Conservation (phyloP, 1,140 invertebrate genomes). For the Lasioglossum baleicum region DNA sequence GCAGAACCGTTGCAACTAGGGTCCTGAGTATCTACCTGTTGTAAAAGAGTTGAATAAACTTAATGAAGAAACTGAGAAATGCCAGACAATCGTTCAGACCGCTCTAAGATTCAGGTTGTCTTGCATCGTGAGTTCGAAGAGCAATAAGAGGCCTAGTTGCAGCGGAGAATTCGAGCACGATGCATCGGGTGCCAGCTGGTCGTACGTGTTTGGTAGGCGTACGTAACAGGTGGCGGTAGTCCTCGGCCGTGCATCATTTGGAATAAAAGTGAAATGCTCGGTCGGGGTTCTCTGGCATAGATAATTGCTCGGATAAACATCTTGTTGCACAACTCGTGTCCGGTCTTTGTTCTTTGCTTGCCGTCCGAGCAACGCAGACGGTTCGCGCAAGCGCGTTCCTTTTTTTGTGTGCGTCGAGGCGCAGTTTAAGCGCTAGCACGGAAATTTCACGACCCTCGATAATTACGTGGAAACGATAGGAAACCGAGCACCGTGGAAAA, state of each 20-base stretch:
- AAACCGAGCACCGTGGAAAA: background rate
- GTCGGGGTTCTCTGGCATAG: conserved; percentile 61
- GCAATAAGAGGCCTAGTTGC: background rate
- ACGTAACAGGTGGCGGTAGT: conserved; percentile 44
- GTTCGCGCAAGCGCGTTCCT: background rate
- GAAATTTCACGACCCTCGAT: background rate
- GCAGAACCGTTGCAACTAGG: too few species aligned
- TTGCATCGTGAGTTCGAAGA: too few species aligned
- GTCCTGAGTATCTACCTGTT: too few species aligned
- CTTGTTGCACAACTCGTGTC: conserved; percentile 68
- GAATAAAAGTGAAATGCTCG: conserved; percentile 73
- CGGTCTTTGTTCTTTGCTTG: conserved; percentile 70
- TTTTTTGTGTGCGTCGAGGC: background rate
- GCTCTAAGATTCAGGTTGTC: too few species aligned
- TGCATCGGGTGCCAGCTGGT: background rate
- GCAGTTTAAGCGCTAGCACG: background rate
- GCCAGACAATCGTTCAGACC: too few species aligned
- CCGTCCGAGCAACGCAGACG: background rate
- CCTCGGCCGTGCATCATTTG: conserved; percentile 34
- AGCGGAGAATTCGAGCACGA: background rate
- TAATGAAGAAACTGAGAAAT: too few species aligned
- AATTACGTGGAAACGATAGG: background rate
- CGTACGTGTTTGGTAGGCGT: background rate
- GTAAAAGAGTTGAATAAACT: too few species aligned
- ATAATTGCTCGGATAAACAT: conserved; percentile 72